Percentiles rank a stretch among this genome's conserved stretches.
Evolutionary conservation across 1,140 invertebrate genomes (phyloP).

Genomic region (Meloidogyne hapla): DNA sequence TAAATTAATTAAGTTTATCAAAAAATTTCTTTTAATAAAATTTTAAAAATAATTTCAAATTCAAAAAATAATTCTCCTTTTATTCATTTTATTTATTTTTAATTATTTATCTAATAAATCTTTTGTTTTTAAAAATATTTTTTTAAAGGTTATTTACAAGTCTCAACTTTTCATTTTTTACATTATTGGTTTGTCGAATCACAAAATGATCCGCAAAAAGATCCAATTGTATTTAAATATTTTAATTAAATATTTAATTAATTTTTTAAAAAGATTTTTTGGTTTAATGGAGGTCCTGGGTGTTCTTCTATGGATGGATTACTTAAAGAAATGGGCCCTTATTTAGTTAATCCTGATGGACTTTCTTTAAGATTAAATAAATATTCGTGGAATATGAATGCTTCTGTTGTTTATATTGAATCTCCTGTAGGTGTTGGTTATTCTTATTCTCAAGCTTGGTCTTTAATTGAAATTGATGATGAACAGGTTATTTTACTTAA

Average conservation of each 20-base stretch:
- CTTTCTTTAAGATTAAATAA: conserved; percentile 61
- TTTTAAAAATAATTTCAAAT: no score
- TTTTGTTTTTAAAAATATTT: no score
- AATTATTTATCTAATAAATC: neutral
- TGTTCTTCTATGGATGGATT: conserved; percentile 68
- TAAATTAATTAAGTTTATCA: no score
- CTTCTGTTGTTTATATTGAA: conserved; percentile 51
- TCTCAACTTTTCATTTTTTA: conserved; percentile 40
- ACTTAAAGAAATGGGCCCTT: conserved; percentile 69
- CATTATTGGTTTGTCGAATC: conserved; percentile 67
- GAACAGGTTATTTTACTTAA: neutral
- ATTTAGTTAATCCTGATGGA: conserved; percentile 64
- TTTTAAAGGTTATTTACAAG: conserved; percentile 19
- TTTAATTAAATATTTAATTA: neutral
- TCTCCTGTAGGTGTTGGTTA: conserved; percentile 50
- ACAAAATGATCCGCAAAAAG: conserved; percentile 63
- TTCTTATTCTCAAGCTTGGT: conserved; percentile 16
- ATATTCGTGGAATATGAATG: conserved; percentile 58
- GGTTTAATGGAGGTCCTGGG: conserved; percentile 70
- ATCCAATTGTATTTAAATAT: conserved; percentile 67
- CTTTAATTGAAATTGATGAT: conserved; percentile 4
- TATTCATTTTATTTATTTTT: conserved; percentile 31
- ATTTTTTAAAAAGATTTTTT: conserved; percentile 66
- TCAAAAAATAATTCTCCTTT: no score
- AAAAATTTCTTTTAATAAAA: no score